Percentiles rank a stretch among this genome's conserved stretches.
phyloP scores from a whole-genome alignment of 2,797 vertebrate genomes.

The Protosalanx chinensis region DNA sequence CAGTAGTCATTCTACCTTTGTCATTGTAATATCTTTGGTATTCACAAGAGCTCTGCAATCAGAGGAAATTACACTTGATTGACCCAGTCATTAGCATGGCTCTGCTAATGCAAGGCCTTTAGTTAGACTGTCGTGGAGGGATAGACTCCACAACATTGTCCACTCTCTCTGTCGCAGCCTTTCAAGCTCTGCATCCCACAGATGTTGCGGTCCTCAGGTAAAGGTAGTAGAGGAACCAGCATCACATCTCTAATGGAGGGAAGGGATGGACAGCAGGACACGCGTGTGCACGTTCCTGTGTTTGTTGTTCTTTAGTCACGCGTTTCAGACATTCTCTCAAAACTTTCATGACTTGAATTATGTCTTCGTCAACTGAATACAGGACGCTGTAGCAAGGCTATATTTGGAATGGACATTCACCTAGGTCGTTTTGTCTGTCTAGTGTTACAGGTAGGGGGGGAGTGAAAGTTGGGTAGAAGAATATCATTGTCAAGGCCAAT shows the following conservation, averaged over 20 bases:
- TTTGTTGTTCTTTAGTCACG: background rate
- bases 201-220: background rate
- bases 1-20: background rate
- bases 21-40: background rate
- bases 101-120: conserved; percentile 35
- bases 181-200: background rate
- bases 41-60: conserved; percentile 56
- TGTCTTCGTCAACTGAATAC: conserved; percentile 2
- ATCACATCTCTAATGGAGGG: too few relatives aligned
- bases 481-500: conserved; percentile 17
- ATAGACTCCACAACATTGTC: conserved; percentile 29
- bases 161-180: background rate
- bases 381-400: conserved; percentile 8
- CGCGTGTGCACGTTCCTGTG: background rate
- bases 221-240: background rate
- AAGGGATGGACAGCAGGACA: background rate
- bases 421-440: conserved; percentile 17
- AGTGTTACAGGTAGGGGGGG: background rate
- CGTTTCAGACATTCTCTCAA: background rate
- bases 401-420: conserved; percentile 19
- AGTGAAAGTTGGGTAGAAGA: conserved; percentile 8
- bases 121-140: conserved; percentile 20
- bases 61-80: conserved; percentile 63
- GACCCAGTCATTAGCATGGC: conserved; percentile 45
- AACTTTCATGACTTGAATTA: conserved; percentile 1